Conservation (phyloP, 2,113 vertebrate genomes). For the Meleagris gallopavo region DNA sequence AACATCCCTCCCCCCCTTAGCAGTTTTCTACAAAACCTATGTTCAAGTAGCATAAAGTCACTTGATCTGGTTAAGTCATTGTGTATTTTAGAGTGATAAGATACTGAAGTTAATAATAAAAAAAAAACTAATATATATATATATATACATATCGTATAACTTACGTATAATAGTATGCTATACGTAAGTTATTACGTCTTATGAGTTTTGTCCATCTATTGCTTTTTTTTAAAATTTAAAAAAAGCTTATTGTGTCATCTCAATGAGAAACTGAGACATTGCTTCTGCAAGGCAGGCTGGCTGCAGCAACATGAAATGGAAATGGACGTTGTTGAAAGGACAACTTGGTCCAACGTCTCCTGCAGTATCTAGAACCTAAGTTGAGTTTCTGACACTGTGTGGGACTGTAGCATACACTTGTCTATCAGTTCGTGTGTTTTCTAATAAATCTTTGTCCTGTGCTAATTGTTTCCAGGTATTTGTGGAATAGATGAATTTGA, state of each 20-base stretch:
- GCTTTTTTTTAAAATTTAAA: too few relatives aligned
- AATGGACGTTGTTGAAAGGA: background rate
- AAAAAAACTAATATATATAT: too few relatives aligned
- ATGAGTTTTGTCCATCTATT: too few relatives aligned
- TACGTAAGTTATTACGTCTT: too few relatives aligned
- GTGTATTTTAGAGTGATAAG: too few relatives aligned
- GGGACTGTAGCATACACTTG: background rate
- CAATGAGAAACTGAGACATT: background rate
- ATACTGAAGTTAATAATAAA: too few relatives aligned
- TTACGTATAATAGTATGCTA: too few relatives aligned
- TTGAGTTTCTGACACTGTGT: background rate
- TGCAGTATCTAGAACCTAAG: background rate
- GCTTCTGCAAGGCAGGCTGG: background rate
- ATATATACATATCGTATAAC: too few relatives aligned
- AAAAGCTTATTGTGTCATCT: background rate
- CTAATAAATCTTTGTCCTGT: background rate
- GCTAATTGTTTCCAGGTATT: conserved; percentile 81
- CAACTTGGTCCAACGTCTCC: background rate
- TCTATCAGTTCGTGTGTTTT: background rate
- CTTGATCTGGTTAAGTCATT: too few relatives aligned
- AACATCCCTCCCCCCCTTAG: too few relatives aligned
- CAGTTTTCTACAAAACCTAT: too few relatives aligned
- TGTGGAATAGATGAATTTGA: conserved; percentile 99
- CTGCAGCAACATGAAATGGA: background rate
- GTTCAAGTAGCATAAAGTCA: too few relatives aligned